Percentiles rank a stretch among this genome's conserved stretches.
phyloP scores from a whole-genome alignment of 1,140 invertebrate species.

The Mizuhopecten yessoensis region DNA sequence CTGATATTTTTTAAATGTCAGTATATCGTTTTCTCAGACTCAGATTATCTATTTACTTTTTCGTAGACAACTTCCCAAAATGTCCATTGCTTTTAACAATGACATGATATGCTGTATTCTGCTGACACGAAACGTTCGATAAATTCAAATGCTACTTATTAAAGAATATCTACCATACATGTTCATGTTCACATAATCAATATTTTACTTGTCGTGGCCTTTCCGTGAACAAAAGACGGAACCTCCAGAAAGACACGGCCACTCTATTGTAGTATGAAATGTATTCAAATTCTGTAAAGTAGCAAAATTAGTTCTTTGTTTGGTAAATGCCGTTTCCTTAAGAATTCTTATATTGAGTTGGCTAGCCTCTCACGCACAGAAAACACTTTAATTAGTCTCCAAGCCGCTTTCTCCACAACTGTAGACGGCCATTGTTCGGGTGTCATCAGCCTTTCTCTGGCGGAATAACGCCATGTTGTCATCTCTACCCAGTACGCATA shows the following conservation, averaged over 20 bases:
- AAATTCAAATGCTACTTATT: neutral
- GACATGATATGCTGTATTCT: neutral
- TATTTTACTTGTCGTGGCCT: neutral
- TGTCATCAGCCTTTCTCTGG: neutral
- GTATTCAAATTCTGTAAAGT: neutral
- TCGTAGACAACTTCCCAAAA: too few relatives aligned
- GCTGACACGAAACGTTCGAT: neutral
- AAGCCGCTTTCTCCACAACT: neutral
- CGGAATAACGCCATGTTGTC: neutral
- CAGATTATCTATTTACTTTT: neutral
- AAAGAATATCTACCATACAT: neutral
- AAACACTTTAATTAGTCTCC: neutral
- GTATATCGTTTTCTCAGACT: too few relatives aligned
- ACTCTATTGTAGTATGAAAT: constrained; percentile 14
- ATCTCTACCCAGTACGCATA: neutral
- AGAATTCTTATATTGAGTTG: neutral
- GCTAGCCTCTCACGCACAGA: neutral
- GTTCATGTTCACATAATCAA: neutral
- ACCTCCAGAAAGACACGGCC: neutral
- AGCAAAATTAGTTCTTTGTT: neutral
- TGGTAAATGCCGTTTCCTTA: neutral
- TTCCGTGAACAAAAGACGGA: neutral
- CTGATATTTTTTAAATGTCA: neutral
- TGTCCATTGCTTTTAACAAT: neutral
- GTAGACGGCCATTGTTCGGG: neutral